Percentiles rank a stretch among this genome's conserved stretches.
Evolutionary conservation across 2,797 vertebrate species (phyloP).

Genomic region (Sebastes cheni): DNA sequence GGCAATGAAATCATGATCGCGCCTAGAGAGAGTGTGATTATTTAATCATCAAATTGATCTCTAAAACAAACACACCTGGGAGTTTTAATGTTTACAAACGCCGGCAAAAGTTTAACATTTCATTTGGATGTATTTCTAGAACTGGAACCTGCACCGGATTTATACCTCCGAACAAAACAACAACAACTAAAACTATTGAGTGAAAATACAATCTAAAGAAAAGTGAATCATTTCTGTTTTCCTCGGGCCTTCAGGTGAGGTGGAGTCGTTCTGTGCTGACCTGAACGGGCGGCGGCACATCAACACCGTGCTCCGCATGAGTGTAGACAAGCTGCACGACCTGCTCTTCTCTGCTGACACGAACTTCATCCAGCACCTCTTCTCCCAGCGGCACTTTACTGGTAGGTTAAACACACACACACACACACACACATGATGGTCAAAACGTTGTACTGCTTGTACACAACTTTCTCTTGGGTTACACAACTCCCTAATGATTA

Average conservation of each 20-base stretch:
- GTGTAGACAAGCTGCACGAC: slow-evolving; percentile 89
- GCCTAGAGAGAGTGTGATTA: not conserved
- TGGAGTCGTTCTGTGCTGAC: slow-evolving; percentile 87
- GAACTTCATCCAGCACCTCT: slow-evolving; percentile 88
- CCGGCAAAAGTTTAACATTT: not conserved
- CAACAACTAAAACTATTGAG: too few species aligned
- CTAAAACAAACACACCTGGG: not conserved
- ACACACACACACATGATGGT: too few species aligned
- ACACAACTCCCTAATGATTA: not conserved
- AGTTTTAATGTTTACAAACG: not conserved
- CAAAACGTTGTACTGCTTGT: not conserved
- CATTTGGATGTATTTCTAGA: not conserved
- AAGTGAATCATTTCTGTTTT: not conserved
- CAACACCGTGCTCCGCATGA: slow-evolving; percentile 85
- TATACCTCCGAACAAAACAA: not conserved
- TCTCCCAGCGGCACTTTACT: slow-evolving; percentile 90
- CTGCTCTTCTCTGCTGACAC: slow-evolving; percentile 91
- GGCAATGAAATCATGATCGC: not conserved
- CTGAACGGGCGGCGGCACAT: slow-evolving; percentile 87
- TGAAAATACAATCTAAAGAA: not conserved
- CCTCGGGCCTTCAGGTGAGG: slow-evolving; percentile 75
- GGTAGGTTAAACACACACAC: slow-evolving; percentile 69
- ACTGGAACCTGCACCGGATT: not conserved
- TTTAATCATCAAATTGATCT: not conserved
- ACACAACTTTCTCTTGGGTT: not conserved